Evolutionary conservation across 2,797 vertebrate species (phyloP), one percentile per base, ranked within the genome.

Genomic region (Crossoptilon crossoptilon): DNA sequence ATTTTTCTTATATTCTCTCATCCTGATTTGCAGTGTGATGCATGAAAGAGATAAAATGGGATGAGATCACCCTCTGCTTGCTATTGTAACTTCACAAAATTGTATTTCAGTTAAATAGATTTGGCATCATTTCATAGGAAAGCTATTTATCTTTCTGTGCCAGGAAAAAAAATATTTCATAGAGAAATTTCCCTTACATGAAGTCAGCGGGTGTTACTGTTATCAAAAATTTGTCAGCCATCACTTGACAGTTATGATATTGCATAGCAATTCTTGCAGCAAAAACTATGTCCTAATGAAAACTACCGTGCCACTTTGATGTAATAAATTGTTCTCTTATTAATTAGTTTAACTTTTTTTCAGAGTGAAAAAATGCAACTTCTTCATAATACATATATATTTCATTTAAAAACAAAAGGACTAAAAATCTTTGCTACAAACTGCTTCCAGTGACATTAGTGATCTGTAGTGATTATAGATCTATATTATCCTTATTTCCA

Each of bases 71-170:
- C 35, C 73, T 89, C n/a, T 83, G 70, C 94, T 95, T 95, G 43
- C 48, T 59, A 48, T 80, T 91, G 53, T 64, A 88, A 93, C 17
- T 93, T 83, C 79, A 72, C 75, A 26, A 84, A 88, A 84, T 90
- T 91, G 11, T 68, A 74, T 95, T 97, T 95, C 71, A 85, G 77
- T 73, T 95, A 94, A 95, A 88, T 62, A 77, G 80, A 89, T 95
- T 96, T 96, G 87, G 76, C 79, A 96, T 76, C 7, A 55, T 67
- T 64, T 96, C 92, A 84, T 93, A 82, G 56, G 53, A 94, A 92
- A 92, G 81, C 46, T 76, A 95, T 96, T 96, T 91, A 67, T 71
- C 91, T 90, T 89, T 92, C 43, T 75, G 15, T 94, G 91, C 60
- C 90, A 80, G 85, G 72, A 93, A 91, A 84, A 94, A 70, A 75